Evolutionary conservation across 1,140 invertebrate species (phyloP).

Genomic region (Battus philenor): DNA sequence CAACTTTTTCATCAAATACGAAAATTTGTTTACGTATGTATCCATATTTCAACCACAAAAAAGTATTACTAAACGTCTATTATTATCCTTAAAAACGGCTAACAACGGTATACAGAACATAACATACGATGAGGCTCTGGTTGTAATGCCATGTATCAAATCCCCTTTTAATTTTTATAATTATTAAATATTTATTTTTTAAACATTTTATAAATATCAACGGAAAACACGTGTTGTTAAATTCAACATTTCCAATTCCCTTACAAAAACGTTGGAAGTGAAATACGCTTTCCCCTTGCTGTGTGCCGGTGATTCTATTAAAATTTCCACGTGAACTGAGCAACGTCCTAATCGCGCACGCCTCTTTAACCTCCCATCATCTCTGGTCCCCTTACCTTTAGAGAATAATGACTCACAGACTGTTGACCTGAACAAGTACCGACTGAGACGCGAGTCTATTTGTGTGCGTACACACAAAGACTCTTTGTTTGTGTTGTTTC

Average conservation of each 20-base stretch:
- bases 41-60: no score
- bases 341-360: constrained; percentile 4
- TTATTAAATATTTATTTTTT: no score
- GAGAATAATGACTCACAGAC: constrained; percentile 27
- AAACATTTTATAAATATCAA: no score
- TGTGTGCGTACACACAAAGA: constrained; percentile 23
- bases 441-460: constrained; percentile 24
- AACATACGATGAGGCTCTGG: no score
- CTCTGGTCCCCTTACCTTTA: constrained; percentile 10
- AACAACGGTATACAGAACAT: no score
- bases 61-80: no score
- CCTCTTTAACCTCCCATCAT: constrained; percentile 11
- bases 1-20: no score
- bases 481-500: constrained; percentile 25
- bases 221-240: no score
- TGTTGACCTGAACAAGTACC: constrained; percentile 28
- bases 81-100: no score
- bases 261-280: background rate
- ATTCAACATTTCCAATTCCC: background rate
- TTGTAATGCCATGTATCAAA: no score
- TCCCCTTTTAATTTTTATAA: no score
- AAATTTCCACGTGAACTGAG: background rate
- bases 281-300: background rate
- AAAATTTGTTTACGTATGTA: no score
- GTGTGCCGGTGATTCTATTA: background rate